Evolutionary conservation across 2,113 vertebrate genomes (phyloP).

Genomic region (Cygnus atratus): DNA sequence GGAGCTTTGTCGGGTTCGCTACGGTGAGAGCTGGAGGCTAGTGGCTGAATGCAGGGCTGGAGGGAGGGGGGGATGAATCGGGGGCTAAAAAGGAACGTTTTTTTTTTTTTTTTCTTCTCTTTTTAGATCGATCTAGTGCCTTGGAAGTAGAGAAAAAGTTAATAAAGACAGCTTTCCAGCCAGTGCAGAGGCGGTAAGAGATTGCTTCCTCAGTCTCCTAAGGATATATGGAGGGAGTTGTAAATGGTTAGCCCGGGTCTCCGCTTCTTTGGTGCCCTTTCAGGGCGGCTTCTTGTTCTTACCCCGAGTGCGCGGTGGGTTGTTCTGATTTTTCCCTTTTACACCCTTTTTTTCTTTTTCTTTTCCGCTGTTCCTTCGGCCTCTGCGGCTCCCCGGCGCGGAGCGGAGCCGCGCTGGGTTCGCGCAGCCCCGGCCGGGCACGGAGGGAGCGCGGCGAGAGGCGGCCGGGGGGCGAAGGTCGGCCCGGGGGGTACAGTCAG

Average conservation of each 20-base stretch:
- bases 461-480: no score
- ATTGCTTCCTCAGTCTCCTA: slow-evolving; percentile 67
- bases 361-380: no score
- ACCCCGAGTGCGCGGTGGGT: neutral
- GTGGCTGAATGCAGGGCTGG: slow-evolving; percentile 14
- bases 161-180: slow-evolving; percentile 89
- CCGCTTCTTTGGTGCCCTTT: neutral
- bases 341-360: no score
- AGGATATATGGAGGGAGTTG: slow-evolving; percentile 15
- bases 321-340: neutral
- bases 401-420: neutral
- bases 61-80: neutral
- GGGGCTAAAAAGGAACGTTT: slow-evolving; percentile 40
- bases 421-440: neutral
- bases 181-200: slow-evolving; percentile 89
- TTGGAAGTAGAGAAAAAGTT: slow-evolving; percentile 94
- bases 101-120: slow-evolving; percentile 59
- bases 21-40: neutral
- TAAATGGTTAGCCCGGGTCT: slow-evolving; percentile 38
- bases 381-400: no score
- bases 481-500: no score
- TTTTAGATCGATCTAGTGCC: slow-evolving; percentile 94
- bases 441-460: neutral
- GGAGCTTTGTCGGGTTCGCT: no score
- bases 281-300: slow-evolving; percentile 9